Evolutionary conservation across 2,797 vertebrate species (phyloP).

Genomic region (Esox lucius): DNA sequence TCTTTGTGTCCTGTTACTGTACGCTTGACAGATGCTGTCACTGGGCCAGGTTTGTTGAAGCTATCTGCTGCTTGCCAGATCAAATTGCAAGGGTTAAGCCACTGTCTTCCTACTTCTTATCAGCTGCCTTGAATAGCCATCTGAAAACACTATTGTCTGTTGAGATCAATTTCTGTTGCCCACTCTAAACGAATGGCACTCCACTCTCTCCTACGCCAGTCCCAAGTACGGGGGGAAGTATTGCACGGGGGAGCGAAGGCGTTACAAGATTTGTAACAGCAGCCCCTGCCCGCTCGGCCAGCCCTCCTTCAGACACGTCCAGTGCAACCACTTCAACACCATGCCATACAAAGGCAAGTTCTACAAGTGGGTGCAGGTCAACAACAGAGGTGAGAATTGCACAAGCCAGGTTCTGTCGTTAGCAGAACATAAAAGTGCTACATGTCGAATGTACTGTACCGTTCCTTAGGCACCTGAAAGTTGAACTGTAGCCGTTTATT

Average conservation of each 20-base stretch:
- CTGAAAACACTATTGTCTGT: background rate
- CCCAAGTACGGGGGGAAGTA: conserved; percentile 86
- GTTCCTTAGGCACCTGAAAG: too few species aligned
- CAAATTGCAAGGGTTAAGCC: background rate
- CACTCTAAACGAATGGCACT: background rate
- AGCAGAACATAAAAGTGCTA: background rate
- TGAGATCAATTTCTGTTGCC: background rate
- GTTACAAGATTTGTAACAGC: conserved; percentile 82
- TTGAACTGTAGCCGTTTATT: too few species aligned
- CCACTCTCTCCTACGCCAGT: conserved; percentile 58
- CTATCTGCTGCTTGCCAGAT: background rate
- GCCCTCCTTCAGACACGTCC: conserved; percentile 85
- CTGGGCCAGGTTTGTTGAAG: background rate
- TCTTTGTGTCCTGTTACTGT: background rate
- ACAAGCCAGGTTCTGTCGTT: background rate
- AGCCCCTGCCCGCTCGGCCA: conserved; percentile 66
- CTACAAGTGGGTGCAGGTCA: conserved; percentile 87
- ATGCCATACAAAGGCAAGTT: conserved; percentile 86
- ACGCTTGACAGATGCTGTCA: background rate
- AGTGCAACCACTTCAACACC: conserved; percentile 88
- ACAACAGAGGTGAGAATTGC: conserved; percentile 77
- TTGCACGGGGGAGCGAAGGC: conserved; percentile 87
- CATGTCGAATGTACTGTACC: too few species aligned
- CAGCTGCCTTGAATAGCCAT: background rate
- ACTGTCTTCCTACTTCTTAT: background rate